Percentiles rank a stretch among this genome's conserved stretches.
phyloP scores from a whole-genome alignment of 2,888 invertebrate species.

The Boloria selene region DNA sequence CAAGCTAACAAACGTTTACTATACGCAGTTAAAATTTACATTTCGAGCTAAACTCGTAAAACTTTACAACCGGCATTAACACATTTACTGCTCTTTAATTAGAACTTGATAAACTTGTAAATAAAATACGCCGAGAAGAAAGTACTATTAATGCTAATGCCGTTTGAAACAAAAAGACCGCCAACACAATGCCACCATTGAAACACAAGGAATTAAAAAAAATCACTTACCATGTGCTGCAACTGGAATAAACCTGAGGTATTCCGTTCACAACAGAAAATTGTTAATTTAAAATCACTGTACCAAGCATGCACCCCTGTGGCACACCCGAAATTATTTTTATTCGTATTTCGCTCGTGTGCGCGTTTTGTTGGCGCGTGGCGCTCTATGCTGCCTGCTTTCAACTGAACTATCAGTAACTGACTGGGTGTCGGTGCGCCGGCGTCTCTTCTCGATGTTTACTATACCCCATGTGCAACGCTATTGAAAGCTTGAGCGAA shows the following conservation, averaged over 20 bases:
- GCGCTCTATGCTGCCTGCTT: conserved; percentile 62
- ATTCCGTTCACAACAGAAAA: conserved; percentile 57
- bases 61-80: conserved; percentile 58
- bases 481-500: conserved; percentile 55
- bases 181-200: conserved; percentile 70
- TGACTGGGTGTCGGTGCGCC: conserved; percentile 63
- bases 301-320: conserved; percentile 62
- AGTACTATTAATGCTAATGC: conserved; percentile 58
- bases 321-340: conserved; percentile 58
- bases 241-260: conserved; percentile 63
- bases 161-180: conserved; percentile 57
- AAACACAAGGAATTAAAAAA: conserved; percentile 60
- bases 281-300: conserved; percentile 55
- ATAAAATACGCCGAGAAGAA: conserved; percentile 63
- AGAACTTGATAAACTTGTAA: conserved; percentile 64
- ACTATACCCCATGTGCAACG: conserved; percentile 74
- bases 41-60: conserved; percentile 66
- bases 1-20: conserved; percentile 47
- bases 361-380: conserved; percentile 65
- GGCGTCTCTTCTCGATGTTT: conserved; percentile 66
- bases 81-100: conserved; percentile 69
- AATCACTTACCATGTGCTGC: conserved; percentile 76
- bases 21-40: conserved; percentile 61
- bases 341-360: conserved; percentile 62
- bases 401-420: conserved; percentile 61